Evolutionary conservation across 2,888 invertebrate genomes (phyloP).

Genomic region (Clusia tigrina): DNA sequence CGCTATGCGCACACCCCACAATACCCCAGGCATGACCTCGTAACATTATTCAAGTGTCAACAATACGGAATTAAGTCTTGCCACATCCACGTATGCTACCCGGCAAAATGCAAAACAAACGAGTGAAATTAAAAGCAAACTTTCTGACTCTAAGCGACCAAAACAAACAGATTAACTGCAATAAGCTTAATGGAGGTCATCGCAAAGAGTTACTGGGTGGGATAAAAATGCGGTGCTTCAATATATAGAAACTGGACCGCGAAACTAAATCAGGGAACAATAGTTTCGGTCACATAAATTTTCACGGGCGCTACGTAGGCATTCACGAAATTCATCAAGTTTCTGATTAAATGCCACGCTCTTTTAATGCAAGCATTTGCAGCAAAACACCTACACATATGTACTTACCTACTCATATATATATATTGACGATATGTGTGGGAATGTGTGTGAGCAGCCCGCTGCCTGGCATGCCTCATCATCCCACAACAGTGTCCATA

Average conservation of each 20-base stretch:
- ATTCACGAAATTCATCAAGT: too few relatives aligned
- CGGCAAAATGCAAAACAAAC: background rate
- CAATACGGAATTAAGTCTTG: background rate
- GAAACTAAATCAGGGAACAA: too few relatives aligned
- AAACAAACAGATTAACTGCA: conserved; percentile 56
- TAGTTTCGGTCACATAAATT: too few relatives aligned
- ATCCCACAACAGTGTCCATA: background rate
- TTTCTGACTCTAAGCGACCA: conserved; percentile 27
- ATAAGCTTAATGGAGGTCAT: conserved; percentile 7
- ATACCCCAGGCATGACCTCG: background rate
- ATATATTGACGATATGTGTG: conserved; percentile 33
- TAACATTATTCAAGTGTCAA: background rate
- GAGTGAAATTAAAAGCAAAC: conserved; percentile 15
- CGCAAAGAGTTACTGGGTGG: too few relatives aligned
- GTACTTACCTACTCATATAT: conserved; percentile 27
- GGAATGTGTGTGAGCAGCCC: background rate
- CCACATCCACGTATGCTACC: background rate
- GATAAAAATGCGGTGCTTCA: background rate
- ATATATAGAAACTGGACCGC: conserved; percentile 12
- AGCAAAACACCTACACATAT: conserved; percentile 20
- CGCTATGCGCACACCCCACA: background rate
- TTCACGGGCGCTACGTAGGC: too few relatives aligned
- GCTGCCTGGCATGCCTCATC: background rate
- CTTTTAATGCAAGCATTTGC: too few relatives aligned
- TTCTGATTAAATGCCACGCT: too few relatives aligned